A percentile compares a stretch with the other conserved stretches of the same genome.
phyloP scores from a whole-genome alignment of 2,797 vertebrate species.

The Pangasius sanitwongsei region DNA sequence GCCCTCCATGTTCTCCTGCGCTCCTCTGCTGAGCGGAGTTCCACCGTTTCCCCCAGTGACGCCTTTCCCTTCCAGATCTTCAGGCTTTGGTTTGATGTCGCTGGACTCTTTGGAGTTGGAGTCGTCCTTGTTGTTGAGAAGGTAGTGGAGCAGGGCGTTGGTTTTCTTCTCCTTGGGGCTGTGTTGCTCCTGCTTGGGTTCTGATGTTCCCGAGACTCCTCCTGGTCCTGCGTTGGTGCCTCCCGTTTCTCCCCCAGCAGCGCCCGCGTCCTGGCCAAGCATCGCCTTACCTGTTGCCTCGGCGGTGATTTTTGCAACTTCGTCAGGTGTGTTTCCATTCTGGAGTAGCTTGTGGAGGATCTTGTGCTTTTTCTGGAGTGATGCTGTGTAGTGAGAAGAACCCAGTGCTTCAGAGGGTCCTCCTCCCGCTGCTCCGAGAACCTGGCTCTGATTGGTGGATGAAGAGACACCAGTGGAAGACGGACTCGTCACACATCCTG shows the following conservation, averaged over 20 bases:
- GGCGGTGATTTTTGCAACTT: constrained; percentile 97
- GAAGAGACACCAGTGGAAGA: constrained; percentile 90
- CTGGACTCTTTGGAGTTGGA: constrained; percentile 76
- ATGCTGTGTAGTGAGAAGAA: constrained; percentile 61
- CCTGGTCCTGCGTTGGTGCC: background rate
- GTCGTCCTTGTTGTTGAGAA: constrained; percentile 77
- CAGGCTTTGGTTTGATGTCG: constrained; percentile 87
- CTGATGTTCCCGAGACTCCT: constrained; percentile 45
- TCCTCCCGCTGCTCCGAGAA: constrained; percentile 70
- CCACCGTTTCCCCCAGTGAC: constrained; percentile 69
- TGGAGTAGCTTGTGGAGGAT: constrained; percentile 97
- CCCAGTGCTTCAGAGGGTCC: constrained; percentile 78
- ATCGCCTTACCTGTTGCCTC: constrained; percentile 93
- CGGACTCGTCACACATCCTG: constrained; percentile 84
- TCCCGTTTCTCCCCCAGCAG: constrained; percentile 33
- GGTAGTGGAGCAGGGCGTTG: constrained; percentile 91
- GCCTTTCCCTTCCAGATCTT: constrained; percentile 81
- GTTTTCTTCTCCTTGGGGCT: constrained; percentile 76
- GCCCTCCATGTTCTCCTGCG: constrained; percentile 74
- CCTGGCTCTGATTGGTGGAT: constrained; percentile 68
- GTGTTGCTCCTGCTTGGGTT: constrained; percentile 89
- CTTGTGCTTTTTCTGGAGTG: constrained; percentile 95
- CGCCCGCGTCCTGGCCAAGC: constrained; percentile 69
- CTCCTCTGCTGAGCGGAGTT: constrained; percentile 76
- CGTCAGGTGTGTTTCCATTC: constrained; percentile 95